phyloP scores from a whole-genome alignment of 2,888 invertebrate species.

The Eupithecia insigniata region DNA sequence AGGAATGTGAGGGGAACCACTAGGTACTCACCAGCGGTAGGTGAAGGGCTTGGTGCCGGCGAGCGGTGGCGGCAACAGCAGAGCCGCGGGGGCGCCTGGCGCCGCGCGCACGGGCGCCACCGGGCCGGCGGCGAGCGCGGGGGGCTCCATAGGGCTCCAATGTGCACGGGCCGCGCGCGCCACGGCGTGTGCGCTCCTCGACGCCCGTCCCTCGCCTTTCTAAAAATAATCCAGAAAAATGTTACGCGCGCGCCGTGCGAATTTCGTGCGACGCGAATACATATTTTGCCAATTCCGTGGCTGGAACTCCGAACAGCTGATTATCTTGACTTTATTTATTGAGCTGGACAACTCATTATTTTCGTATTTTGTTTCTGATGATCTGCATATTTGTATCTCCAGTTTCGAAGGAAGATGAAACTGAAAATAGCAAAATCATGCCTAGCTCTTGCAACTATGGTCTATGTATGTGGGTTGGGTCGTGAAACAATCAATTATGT shows the following conservation, averaged over 20 bases:
- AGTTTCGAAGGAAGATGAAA: conserved; percentile 3
- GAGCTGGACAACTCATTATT: conserved; percentile 32
- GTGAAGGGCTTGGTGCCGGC: conserved; percentile 72
- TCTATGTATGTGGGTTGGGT: too few species aligned
- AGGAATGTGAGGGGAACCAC: conserved; percentile 10
- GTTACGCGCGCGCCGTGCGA: conserved; percentile 68
- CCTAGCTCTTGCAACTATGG: too few species aligned
- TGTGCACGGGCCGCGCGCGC: conserved; percentile 78
- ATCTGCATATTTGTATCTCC: neutral
- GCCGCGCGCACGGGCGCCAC: conserved; percentile 62
- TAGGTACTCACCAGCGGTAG: conserved; percentile 67
- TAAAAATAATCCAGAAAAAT: conserved; percentile 83
- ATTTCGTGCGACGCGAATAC: conserved; percentile 72
- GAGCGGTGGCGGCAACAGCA: conserved; percentile 62
- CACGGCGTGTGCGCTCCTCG: conserved; percentile 71
- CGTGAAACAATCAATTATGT: too few species aligned
- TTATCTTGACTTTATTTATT: conserved; percentile 39
- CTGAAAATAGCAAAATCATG: too few species aligned
- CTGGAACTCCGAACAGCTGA: conserved; percentile 55
- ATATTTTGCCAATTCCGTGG: conserved; percentile 70
- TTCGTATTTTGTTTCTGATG: conserved; percentile 25
- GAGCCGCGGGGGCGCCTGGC: conserved; percentile 65
- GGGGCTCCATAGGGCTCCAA: conserved; percentile 80
- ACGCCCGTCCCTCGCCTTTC: conserved; percentile 77
- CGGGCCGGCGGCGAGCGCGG: conserved; percentile 65